A percentile compares a stretch with the other conserved stretches of the same genome.
phyloP scores from a whole-genome alignment of 2,888 invertebrate genomes.

The Pecten maximus region DNA sequence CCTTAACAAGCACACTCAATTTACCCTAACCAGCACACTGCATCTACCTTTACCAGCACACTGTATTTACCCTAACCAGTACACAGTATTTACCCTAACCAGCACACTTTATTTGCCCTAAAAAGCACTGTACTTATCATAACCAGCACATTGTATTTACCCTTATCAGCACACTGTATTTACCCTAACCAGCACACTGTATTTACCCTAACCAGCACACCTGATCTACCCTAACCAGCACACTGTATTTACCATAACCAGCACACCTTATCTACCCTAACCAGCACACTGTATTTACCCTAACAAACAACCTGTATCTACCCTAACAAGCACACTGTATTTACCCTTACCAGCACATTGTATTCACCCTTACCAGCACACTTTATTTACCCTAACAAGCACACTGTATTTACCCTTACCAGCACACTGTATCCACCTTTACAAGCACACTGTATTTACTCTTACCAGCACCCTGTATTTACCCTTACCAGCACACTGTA shows the following conservation, averaged over 20 bases:
- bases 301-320: background rate
- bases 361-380: too few relatives aligned
- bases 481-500: too few relatives aligned
- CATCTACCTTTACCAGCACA: background rate
- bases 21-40: too few relatives aligned
- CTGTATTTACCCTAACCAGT: background rate
- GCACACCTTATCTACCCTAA: background rate
- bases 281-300: background rate
- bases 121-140: background rate
- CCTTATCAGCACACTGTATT: background rate
- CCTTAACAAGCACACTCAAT: background rate
- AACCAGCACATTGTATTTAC: background rate
- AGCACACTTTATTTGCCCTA: background rate
- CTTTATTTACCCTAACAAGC: too few relatives aligned
- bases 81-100: too few relatives aligned
- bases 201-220: background rate
- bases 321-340: background rate
- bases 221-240: background rate
- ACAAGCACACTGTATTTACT: too few relatives aligned
- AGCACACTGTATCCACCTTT: too few relatives aligned
- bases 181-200: background rate
- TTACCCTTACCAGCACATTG: too few relatives aligned
- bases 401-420: too few relatives aligned
- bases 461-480: too few relatives aligned
- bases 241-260: background rate